phyloP scores from a whole-genome alignment of 2,888 invertebrate genomes.

The Phaedon cochleariae region DNA sequence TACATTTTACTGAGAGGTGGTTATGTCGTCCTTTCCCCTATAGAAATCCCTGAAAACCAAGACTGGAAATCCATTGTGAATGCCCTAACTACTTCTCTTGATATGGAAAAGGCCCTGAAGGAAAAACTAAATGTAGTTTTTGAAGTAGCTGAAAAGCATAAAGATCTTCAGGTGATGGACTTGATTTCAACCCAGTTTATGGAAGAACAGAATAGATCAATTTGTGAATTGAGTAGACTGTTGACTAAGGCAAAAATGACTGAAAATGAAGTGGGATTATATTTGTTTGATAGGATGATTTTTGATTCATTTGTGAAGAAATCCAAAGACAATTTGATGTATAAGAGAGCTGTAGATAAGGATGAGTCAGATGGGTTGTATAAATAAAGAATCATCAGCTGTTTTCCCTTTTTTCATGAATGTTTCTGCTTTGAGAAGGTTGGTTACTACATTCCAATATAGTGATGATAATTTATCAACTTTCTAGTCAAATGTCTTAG shows the following conservation, averaged over 20 bases:
- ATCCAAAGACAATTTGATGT: constrained; percentile 44
- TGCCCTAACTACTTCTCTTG: constrained; percentile 58
- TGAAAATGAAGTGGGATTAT: constrained; percentile 47
- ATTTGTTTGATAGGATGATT: constrained; percentile 56
- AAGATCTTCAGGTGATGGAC: constrained; percentile 65
- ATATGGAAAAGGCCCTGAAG: constrained; percentile 56
- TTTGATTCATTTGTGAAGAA: constrained; percentile 50
- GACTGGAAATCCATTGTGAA: constrained; percentile 61
- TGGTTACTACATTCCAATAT: not conserved
- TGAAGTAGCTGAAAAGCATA: constrained; percentile 60
- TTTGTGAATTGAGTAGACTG: constrained; percentile 52
- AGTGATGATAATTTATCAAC: not conserved
- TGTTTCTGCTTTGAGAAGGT: not conserved
- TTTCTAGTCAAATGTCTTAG: not conserved
- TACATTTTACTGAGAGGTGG: constrained; percentile 65
- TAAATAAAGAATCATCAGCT: constrained; percentile 33
- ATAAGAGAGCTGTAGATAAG: constrained; percentile 33
- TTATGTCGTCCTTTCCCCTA: constrained; percentile 54
- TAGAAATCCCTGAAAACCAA: constrained; percentile 52
- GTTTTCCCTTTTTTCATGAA: not conserved
- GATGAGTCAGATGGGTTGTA: constrained; percentile 32
- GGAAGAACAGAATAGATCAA: constrained; percentile 63
- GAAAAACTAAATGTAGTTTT: constrained; percentile 60
- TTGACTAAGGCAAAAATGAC: constrained; percentile 50
- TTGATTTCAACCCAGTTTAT: constrained; percentile 66